Percentiles rank a stretch among this genome's conserved stretches.
These are phyloP conservation scores for Orchesella flavescens DNA, from an alignment of 2,888 invertebrate genomes.

Conservation along the genomic window DNA sequence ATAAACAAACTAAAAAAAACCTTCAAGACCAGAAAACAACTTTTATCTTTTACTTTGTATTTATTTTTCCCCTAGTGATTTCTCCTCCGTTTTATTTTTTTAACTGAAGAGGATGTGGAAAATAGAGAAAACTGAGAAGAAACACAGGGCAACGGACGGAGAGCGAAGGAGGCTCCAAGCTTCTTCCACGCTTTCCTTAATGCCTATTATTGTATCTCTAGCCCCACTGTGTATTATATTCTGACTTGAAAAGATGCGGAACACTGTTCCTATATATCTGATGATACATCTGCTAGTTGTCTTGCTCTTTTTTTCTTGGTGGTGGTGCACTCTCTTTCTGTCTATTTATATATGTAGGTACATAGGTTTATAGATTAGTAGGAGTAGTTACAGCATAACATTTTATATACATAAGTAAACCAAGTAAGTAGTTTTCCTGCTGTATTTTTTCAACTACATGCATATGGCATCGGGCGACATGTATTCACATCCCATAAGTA, in stretches of 20 bases:
- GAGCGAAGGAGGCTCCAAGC: slow-evolving; percentile 34
- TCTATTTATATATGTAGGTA: no score
- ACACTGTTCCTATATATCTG: slow-evolving; percentile 18
- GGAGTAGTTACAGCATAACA: neutral
- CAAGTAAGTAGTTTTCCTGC: slow-evolving; percentile 19
- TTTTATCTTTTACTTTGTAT: slow-evolving; percentile 30
- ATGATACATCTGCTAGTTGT: slow-evolving; percentile 46
- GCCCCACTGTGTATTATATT: neutral
- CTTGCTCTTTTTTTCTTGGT: slow-evolving; percentile 8
- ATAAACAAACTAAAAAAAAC: slow-evolving; percentile 5
- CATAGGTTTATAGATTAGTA: neutral
- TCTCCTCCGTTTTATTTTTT: slow-evolving; percentile 17
- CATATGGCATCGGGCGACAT: neutral
- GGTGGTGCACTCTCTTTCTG: neutral
- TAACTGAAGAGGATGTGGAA: slow-evolving; percentile 4
- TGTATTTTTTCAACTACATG: slow-evolving; percentile 4
- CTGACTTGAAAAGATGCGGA: slow-evolving; percentile 33
- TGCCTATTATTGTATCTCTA: slow-evolving; percentile 24
- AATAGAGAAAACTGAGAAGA: slow-evolving; percentile 24
- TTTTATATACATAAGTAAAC: neutral
- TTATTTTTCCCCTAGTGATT: slow-evolving; percentile 39
- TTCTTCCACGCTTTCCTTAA: slow-evolving; percentile 5
- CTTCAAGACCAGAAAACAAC: slow-evolving; percentile 36
- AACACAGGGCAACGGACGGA: slow-evolving; percentile 33
- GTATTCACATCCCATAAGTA: neutral